These are phyloP conservation scores for Amaurobius ferox DNA, from an alignment of 2,888 invertebrate genomes.

Conservation along the genomic window DNA sequence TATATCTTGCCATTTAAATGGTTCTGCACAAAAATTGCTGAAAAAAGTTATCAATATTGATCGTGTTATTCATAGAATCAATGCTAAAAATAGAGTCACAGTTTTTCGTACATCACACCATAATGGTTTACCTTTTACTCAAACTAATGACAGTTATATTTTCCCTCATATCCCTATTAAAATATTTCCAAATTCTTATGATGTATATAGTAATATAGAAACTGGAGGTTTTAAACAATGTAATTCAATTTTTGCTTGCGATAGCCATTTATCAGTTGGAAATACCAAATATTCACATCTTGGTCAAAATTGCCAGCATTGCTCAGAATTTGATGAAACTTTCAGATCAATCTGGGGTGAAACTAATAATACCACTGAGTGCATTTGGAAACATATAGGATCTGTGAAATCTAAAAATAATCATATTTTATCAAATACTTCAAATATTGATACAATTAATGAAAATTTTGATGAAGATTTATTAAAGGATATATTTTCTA, in stretches of 20 bases:
- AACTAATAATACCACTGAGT: slow-evolving; percentile 20
- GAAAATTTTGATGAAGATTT: slow-evolving; percentile 64
- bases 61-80: neutral
- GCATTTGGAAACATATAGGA: slow-evolving; percentile 10
- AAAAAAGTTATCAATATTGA: neutral
- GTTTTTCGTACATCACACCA: too few relatives aligned
- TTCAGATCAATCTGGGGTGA: slow-evolving; percentile 36
- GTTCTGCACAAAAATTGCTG: neutral
- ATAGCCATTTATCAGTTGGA: too few relatives aligned
- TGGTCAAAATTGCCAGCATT: neutral
- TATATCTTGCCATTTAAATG: too few relatives aligned
- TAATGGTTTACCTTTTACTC: too few relatives aligned
- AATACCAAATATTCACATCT: too few relatives aligned
- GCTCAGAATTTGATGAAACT: neutral
- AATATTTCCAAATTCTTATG: too few relatives aligned
- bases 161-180: too few relatives aligned
- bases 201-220: too few relatives aligned
- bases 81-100: neutral
- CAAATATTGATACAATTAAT: slow-evolving; percentile 11
- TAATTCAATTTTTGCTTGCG: too few relatives aligned
- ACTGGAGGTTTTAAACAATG: too few relatives aligned
- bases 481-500: slow-evolving; percentile 36
- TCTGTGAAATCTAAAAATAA: neutral
- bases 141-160: too few relatives aligned
- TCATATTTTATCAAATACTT: neutral